Conservation (phyloP, 2,888 invertebrate species). For the Cheilosia vernalis region DNA sequence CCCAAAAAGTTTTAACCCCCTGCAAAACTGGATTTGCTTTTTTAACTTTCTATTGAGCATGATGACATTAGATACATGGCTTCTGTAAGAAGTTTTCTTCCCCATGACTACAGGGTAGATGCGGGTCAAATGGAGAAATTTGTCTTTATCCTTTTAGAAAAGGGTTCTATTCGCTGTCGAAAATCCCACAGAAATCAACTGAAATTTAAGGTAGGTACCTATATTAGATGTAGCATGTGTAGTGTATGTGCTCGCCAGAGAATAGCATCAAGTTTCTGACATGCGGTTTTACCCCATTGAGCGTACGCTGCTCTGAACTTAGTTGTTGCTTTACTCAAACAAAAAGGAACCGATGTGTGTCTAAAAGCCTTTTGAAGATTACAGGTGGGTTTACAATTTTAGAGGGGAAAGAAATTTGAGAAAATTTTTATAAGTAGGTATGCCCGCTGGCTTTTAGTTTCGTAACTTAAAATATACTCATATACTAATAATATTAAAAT, state of each 20-base stretch:
- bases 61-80: constrained; percentile 29
- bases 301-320: background rate
- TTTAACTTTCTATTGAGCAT: constrained; percentile 23
- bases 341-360: background rate
- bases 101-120: background rate
- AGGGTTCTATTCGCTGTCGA: too few relatives aligned
- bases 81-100: constrained; percentile 6
- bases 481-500: too few relatives aligned
- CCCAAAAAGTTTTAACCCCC: constrained; percentile 34
- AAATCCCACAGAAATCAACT: constrained; percentile 9
- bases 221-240: background rate
- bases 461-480: too few relatives aligned
- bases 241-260: background rate
- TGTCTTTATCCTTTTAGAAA: background rate
- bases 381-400: constrained; percentile 14
- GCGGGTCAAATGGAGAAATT: constrained; percentile 2
- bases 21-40: constrained; percentile 32
- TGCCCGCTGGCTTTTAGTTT: background rate
- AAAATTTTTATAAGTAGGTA: background rate
- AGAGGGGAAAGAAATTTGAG: constrained; percentile 8
- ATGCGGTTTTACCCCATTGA: constrained; percentile 32
- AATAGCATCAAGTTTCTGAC: constrained; percentile 36
- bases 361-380: constrained; percentile 2
- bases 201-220: constrained; percentile 3
- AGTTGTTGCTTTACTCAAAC: background rate